Base-by-base conservation (phyloP, 2,113 vertebrate genomes). In the Chaetodon trifascialis region DNA sequence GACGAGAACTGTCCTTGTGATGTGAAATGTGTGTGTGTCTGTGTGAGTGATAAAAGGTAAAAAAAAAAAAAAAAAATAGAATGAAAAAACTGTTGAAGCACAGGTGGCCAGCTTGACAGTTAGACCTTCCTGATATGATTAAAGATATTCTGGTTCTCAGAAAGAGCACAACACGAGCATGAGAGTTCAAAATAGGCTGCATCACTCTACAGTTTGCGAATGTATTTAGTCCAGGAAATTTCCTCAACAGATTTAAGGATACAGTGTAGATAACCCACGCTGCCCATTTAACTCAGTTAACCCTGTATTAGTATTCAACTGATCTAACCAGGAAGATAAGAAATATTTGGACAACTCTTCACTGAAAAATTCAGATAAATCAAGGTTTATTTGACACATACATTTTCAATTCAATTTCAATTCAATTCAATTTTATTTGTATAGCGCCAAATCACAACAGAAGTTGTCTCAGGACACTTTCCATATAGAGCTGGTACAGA, bases 21-120 rank as follows among this genome's bases (percentile, higher is more conserved):
- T 76, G 80, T 73, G 74, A 86, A 85, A 70, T 60, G 78, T 70
- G 80, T 71, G 30, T 30, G 30, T 30, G 30, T 30, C 30, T 38
- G 62, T 38, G 42, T 73, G 84, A 78, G 84, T 77, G 85, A 85
- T 66, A 87, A 79, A 81, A 68, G 54, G 36, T 80, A 40, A 67
- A 79, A 72, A 64, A 63, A 19, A 58, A 52, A 19, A 47, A 36
- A 62, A 15, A 15, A 16, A 55, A 11, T 72, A 74, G 60, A 62
- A 63, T 15, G 51, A 34, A 36, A 52, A 52, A 4, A 15, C 76
- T 80, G 81, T 73, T 15, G 17, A 66, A 86, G 83, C 74, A 79
- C 89, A 91, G 87, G 86, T 89, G 92, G 83, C 73, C 76, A 71
- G 83, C 30, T 71, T 77, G 76, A 85, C 88, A 80, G 90, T 90